A percentile compares a stretch with the other conserved stretches of the same genome.
These are phyloP conservation scores for Neotoma lepida DNA, from an alignment of 2,113 vertebrate species.

Conservation along the genomic window DNA sequence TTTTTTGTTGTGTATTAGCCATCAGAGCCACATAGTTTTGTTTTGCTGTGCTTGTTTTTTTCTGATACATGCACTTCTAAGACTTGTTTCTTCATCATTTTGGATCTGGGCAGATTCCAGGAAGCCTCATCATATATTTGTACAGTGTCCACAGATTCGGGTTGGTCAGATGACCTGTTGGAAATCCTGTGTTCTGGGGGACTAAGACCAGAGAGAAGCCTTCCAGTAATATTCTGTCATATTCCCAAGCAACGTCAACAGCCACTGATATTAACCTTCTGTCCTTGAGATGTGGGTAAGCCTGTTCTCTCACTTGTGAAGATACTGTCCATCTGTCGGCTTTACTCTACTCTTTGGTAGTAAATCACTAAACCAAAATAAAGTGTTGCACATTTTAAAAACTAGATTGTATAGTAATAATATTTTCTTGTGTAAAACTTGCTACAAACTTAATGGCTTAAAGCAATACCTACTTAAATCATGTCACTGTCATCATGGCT, in stretches of 20 bases:
- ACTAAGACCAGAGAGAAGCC: not conserved
- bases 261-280: not conserved
- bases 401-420: not conserved
- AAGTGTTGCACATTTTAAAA: not conserved
- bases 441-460: not conserved
- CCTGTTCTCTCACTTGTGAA: not conserved
- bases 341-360: not conserved
- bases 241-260: accelerated
- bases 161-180: not conserved
- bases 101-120: not conserved
- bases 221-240: not conserved
- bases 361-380: not conserved
- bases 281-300: not conserved
- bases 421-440: not conserved
- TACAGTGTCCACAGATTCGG: not conserved
- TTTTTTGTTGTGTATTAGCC: not conserved
- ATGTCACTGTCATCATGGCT: not conserved
- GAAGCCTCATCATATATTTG: not conserved
- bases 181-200: too few species aligned
- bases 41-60: not conserved
- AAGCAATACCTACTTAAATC: not conserved
- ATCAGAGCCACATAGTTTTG: not conserved
- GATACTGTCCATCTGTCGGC: not conserved
- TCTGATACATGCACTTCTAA: not conserved
- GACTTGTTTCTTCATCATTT: not conserved